Evolutionary conservation across 64 coral and sea anemone species (phyloP).

Genomic region (Montipora cactus): DNA sequence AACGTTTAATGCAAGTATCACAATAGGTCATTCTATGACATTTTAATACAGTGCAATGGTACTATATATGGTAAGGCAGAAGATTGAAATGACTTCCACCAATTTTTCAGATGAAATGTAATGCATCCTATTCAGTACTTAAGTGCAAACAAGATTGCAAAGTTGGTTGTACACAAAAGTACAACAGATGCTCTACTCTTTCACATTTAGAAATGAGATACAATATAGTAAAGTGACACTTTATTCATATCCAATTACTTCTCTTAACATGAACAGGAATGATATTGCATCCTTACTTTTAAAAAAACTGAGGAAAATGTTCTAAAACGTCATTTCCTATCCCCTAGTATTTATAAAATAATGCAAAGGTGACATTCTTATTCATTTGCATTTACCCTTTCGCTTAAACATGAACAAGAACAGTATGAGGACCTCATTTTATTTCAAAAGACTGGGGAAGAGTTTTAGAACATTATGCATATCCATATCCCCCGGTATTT

Average conservation of each 20-base stretch:
- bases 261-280: slow-evolving; percentile 15
- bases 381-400: too few relatives aligned
- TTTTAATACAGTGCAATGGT: not conserved
- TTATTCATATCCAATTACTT: not conserved
- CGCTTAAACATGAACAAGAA: too few relatives aligned
- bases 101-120: not conserved
- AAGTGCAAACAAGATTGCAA: not conserved
- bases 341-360: not conserved
- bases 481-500: too few relatives aligned
- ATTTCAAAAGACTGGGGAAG: too few relatives aligned
- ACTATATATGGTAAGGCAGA: not conserved
- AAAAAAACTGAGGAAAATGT: not conserved
- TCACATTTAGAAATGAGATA: not conserved
- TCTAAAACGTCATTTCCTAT: not conserved
- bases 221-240: not conserved
- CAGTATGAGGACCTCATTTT: too few relatives aligned
- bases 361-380: too few relatives aligned
- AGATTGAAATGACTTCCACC: not conserved
- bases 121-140: not conserved
- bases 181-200: too few relatives aligned
- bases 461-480: too few relatives aligned
- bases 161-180: not conserved
- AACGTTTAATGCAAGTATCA: not conserved
- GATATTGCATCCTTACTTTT: not conserved
- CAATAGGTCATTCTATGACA: not conserved